Evolutionary conservation across 2,797 vertebrate genomes (phyloP).

Genomic region (Phalanger gymnotis): DNA sequence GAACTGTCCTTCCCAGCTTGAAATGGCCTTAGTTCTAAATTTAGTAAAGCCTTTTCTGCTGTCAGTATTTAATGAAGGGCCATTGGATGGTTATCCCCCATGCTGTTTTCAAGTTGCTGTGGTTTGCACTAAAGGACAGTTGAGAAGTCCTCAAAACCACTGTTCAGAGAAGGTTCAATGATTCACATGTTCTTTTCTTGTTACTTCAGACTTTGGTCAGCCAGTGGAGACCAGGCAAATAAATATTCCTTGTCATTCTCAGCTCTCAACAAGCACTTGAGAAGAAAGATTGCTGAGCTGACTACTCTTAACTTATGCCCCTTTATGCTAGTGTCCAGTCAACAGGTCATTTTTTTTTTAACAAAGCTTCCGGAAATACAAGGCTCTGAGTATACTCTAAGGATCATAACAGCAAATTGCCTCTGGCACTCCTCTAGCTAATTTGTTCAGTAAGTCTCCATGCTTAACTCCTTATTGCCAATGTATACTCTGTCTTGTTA

Average conservation of each 20-base stretch:
- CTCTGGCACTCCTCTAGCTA: not conserved
- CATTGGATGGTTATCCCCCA: not conserved
- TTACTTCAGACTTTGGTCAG: constrained; percentile 12
- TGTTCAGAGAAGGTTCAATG: not conserved
- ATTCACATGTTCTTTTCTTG: not conserved
- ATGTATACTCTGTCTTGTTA: not conserved
- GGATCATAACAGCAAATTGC: not conserved
- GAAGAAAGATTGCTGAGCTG: not conserved
- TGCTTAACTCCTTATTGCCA: not conserved
- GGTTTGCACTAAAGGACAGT: constrained; percentile 10
- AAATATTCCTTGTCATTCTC: constrained; percentile 21
- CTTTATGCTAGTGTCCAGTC: not conserved
- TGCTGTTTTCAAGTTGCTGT: constrained; percentile 39
- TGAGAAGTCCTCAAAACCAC: constrained; percentile 40
- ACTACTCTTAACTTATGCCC: constrained; percentile 33
- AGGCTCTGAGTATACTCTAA: not conserved
- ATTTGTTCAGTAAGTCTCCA: not conserved
- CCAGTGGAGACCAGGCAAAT: constrained; percentile 39
- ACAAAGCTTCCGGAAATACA: not conserved
- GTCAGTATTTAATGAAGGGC: constrained; percentile 41
- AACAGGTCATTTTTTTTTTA: constrained; percentile 14
- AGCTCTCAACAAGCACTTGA: constrained; percentile 42
- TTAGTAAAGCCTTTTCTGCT: not conserved
- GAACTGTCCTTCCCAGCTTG: constrained; percentile 33
- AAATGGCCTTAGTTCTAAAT: constrained; percentile 51